Percentiles rank a stretch among this genome's conserved stretches.
Evolutionary conservation across 2,888 invertebrate species (phyloP).

Genomic region (Archips crataeganus): DNA sequence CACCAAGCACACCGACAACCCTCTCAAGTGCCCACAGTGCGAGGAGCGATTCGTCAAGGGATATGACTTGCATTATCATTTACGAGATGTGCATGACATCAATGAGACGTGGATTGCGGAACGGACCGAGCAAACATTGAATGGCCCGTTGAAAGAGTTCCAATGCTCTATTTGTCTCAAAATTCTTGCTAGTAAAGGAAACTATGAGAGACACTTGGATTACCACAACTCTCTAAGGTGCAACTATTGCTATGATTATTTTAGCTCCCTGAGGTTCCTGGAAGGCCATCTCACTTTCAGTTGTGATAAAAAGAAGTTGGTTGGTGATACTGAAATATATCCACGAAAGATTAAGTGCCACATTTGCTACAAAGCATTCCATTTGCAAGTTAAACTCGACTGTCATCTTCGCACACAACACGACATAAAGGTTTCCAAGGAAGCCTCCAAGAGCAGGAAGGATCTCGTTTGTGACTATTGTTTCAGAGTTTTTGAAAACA

Average conservation of each 20-base stretch:
- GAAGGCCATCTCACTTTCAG: conserved; percentile 78
- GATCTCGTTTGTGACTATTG: conserved; percentile 80
- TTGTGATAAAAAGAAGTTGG: conserved; percentile 75
- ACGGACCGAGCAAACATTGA: conserved; percentile 59
- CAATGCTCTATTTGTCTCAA: conserved; percentile 81
- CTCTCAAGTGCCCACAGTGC: conserved; percentile 75
- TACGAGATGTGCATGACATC: conserved; percentile 72
- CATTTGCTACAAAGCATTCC: conserved; percentile 81
- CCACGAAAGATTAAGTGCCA: conserved; percentile 77
- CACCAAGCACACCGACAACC: conserved; percentile 72
- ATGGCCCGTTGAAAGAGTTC: conserved; percentile 73
- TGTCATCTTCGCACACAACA: conserved; percentile 79
- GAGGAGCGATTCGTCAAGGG: conserved; percentile 73
- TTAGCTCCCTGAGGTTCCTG: conserved; percentile 73
- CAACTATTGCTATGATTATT: conserved; percentile 82
- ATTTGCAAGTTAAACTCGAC: conserved; percentile 79
- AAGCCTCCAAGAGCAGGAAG: conserved; percentile 61
- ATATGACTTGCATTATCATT: conserved; percentile 76
- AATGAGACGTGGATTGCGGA: conserved; percentile 79
- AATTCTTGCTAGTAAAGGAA: conserved; percentile 77
- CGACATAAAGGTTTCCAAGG: conserved; percentile 60
- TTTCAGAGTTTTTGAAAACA: conserved; percentile 78
- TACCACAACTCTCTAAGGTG: conserved; percentile 81
- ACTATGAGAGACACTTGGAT: conserved; percentile 79
- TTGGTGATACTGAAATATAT: conserved; percentile 76